Conservation (phyloP, 2,888 invertebrate species). For the Agrochola litura region DNA sequence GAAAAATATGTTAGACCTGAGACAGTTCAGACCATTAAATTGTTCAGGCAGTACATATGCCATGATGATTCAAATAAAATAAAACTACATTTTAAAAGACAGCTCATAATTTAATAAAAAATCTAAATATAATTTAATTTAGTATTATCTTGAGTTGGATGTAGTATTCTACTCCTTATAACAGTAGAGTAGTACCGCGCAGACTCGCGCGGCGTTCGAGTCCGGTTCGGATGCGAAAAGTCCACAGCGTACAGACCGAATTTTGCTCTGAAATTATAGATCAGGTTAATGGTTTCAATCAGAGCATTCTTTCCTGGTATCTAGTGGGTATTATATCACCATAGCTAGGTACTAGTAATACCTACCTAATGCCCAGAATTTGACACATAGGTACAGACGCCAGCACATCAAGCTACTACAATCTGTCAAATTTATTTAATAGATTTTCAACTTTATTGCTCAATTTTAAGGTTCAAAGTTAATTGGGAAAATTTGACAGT, state of each 20-base stretch:
- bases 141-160: slow-evolving; percentile 5
- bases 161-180: slow-evolving; percentile 22
- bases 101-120: too few species aligned
- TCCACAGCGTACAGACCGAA: slow-evolving; percentile 71
- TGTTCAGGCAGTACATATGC: not conserved
- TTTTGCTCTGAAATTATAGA: slow-evolving; percentile 56
- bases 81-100: not conserved
- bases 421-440: too few species aligned
- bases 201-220: slow-evolving; percentile 59
- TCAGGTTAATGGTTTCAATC: not conserved
- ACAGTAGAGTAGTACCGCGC: slow-evolving; percentile 46
- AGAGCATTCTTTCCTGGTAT: not conserved
- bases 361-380: not conserved
- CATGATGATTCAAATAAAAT: not conserved
- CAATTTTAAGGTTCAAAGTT: too few species aligned
- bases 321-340: not conserved
- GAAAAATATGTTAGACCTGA: not conserved
- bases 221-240: slow-evolving; percentile 57
- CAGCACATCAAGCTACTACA: too few species aligned
- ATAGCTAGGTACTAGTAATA: not conserved
- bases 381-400: too few species aligned
- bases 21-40: not conserved
- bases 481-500: too few species aligned
- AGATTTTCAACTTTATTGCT: too few species aligned
- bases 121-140: slow-evolving; percentile 42